Evolutionary conservation across 2,113 vertebrate species (phyloP).

Genomic region (Daubentonia madagascariensis): DNA sequence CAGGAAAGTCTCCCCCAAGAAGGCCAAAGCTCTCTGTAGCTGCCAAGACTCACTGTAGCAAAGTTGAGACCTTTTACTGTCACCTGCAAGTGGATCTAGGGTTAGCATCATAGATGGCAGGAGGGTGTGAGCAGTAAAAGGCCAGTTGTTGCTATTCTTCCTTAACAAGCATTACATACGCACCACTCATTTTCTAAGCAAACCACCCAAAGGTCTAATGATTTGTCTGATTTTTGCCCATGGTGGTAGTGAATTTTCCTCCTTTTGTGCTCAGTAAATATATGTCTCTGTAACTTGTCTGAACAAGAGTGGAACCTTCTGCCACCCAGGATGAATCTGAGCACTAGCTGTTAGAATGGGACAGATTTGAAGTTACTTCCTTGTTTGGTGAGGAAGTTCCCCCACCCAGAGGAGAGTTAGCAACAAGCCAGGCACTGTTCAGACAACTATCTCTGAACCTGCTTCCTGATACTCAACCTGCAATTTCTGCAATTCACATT

Average conservation of each 20-base stretch:
- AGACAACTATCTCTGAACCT: not conserved
- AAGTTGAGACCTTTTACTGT: not conserved
- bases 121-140: not conserved
- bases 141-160: not conserved
- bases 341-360: not conserved
- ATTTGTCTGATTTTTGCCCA: not conserved
- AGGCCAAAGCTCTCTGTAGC: not conserved
- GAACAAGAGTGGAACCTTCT: not conserved
- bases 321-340: not conserved
- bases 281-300: not conserved
- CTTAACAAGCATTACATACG: not conserved
- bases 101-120: not conserved
- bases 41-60: not conserved
- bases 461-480: not conserved
- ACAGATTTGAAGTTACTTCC: not conserved
- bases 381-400: not conserved
- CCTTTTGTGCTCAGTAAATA: not conserved
- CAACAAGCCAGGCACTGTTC: not conserved
- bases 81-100: not conserved
- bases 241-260: not conserved
- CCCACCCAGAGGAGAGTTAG: not conserved
- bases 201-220: not conserved
- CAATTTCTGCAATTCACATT: not conserved
- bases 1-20: not conserved
- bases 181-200: not conserved